phyloP scores from a whole-genome alignment of 1,140 invertebrate species.

The Anoplolepis gracilipes region DNA sequence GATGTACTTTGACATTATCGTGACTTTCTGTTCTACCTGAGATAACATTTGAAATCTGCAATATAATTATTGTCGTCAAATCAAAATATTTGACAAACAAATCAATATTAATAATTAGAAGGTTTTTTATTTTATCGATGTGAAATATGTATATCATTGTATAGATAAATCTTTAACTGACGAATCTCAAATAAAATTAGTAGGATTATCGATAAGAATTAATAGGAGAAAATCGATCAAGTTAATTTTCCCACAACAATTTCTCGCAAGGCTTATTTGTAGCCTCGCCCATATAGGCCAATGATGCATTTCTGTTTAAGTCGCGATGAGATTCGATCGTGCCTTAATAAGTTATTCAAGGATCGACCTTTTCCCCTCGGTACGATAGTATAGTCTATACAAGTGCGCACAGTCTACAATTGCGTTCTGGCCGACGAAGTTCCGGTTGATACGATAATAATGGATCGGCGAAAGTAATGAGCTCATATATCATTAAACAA shows the following conservation, averaged over 20 bases:
- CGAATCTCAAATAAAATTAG: not conserved
- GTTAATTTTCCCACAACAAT: constrained; percentile 4
- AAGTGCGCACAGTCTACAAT: constrained; percentile 51
- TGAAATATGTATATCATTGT: too few species aligned
- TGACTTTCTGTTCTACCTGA: too few species aligned
- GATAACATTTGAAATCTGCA: too few species aligned
- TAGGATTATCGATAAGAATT: too few species aligned
- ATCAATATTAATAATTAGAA: too few species aligned
- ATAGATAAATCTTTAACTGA: not conserved
- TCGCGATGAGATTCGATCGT: constrained; percentile 72
- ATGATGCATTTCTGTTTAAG: constrained; percentile 52
- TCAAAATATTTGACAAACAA: not conserved
- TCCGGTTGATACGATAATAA: constrained; percentile 53
- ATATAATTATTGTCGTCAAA: not conserved
- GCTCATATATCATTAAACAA: constrained; percentile 67
- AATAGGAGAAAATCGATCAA: not conserved
- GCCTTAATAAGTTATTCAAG: constrained; percentile 70
- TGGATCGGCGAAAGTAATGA: constrained; percentile 66
- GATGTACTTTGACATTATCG: too few species aligned
- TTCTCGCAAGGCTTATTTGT: not conserved
- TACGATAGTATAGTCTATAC: not conserved
- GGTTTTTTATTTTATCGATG: not conserved
- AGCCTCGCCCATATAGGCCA: constrained; percentile 46
- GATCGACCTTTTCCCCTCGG: constrained; percentile 58
- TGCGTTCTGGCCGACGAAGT: constrained; percentile 18